Evolutionary conservation across 2,888 invertebrate genomes (phyloP), one percentile per base, ranked within the genome.

Genomic region (Rhyacophila evoluta): DNA sequence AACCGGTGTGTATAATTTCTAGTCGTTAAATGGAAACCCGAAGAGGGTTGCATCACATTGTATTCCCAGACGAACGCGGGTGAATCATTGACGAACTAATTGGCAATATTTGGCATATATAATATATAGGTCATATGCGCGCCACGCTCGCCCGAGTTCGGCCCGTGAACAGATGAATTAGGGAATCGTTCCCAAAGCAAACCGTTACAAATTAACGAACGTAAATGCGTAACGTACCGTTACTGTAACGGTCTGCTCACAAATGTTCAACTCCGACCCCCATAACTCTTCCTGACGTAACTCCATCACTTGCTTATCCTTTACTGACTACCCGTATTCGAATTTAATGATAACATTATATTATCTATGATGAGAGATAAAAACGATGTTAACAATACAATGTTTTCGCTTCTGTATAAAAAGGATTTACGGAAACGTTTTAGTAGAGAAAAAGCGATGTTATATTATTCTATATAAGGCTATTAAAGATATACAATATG

Each of bases 191-290:
- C 15, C 69, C 29, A 36, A 19, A 36, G 67, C 67, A 74, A 67
- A 19, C 74, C n/a, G 67, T 29, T 29, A 68, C 75, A 39, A 75
- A 75, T 69, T 69, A 75, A 38, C 75, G 69, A 69, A 69, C 75
- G 69, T 75, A 69, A 75, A 75, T 75, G 75, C 38, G 75, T 75
- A 76, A 76, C 76, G 76, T 71, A 76, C 39, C 76, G 71, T 39
- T 39, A 76, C 76, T 71, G 71, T 39, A 37, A 76, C 37, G 69
- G 41, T 76, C 76, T 27, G 71, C 68, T 70, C 71, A 29, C 76
- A 55, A 76, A 76, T 41, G 70, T 71, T 71, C 76, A 12, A 41
- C 33, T 25, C 41, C 41, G 71, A 41, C 55, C 71, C 71, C 71
- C 71, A 76, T 76, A 71, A 76, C 71, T 76, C 76, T 76, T 71